These are phyloP conservation scores for Ichneumon xanthorius DNA, from an alignment of 2,888 invertebrate species.

Conservation along the genomic window DNA sequence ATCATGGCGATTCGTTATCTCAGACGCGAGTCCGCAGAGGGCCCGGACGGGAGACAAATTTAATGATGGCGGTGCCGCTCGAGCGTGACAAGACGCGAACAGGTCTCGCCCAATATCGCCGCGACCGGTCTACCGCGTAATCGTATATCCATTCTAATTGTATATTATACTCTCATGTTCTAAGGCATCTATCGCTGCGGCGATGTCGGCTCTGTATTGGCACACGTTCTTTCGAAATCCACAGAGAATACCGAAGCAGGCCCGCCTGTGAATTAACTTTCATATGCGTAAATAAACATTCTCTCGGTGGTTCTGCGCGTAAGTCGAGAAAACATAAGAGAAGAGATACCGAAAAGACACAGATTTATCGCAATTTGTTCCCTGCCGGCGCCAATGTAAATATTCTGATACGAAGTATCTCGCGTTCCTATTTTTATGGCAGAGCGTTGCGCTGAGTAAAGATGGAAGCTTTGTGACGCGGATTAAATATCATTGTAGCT, in stretches of 20 bases:
- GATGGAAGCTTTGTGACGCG: slow-evolving; percentile 21
- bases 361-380: slow-evolving; percentile 4
- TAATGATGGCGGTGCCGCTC: slow-evolving; percentile 42
- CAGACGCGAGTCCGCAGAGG: not conserved
- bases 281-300: slow-evolving; percentile 47
- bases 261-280: slow-evolving; percentile 37
- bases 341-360: not conserved
- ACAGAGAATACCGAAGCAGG: not conserved
- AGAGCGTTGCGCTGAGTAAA: slow-evolving; percentile 1
- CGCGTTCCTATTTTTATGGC: slow-evolving; percentile 28
- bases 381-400: slow-evolving; percentile 21
- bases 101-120: slow-evolving; percentile 53
- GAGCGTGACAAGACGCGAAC: slow-evolving; percentile 59
- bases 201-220: not conserved
- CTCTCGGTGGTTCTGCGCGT: not conserved
- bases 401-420: slow-evolving; percentile 36
- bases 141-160: slow-evolving; percentile 39
- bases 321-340: not conserved
- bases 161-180: slow-evolving; percentile 22
- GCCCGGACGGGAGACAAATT: slow-evolving; percentile 5
- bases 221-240: slow-evolving; percentile 26
- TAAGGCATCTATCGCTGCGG: not conserved
- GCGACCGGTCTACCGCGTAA: slow-evolving; percentile 40
- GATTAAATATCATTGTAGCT: slow-evolving; percentile 49
- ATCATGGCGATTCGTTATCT: not conserved